These are phyloP conservation scores for Latheticus oryzae DNA, from an alignment of 2,888 invertebrate genomes.

Conservation along the genomic window DNA sequence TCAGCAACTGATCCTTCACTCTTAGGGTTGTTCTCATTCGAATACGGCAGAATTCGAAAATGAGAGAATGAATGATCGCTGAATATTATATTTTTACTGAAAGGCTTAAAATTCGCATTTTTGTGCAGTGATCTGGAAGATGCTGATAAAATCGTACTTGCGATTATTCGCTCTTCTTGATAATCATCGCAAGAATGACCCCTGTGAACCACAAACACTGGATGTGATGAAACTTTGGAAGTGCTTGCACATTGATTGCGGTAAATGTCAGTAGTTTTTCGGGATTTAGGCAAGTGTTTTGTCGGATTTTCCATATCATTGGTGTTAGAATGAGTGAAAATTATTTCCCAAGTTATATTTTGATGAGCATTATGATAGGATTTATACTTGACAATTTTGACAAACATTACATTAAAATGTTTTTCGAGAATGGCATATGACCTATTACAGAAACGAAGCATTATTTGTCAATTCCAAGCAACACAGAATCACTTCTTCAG, in stretches of 20 bases:
- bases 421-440: too few relatives aligned
- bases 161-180: conserved; percentile 7
- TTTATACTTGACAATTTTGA: conserved; percentile 6
- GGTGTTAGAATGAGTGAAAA: too few relatives aligned
- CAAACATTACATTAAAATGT: background rate
- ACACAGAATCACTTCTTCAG: too few relatives aligned
- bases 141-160: background rate
- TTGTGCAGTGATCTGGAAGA: background rate
- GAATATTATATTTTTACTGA: too few relatives aligned
- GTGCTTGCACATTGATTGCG: background rate
- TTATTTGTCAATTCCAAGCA: too few relatives aligned
- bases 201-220: conserved; percentile 2
- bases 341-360: too few relatives aligned
- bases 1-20: background rate
- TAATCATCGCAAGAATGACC: background rate
- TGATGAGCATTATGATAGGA: too few relatives aligned
- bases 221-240: background rate
- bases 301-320: conserved; percentile 3
- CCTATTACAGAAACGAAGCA: too few relatives aligned
- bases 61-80: background rate
- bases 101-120: too few relatives aligned
- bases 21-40: conserved; percentile 1
- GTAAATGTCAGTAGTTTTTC: conserved; percentile 17
- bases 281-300: conserved; percentile 11
- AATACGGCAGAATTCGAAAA: background rate